Base-by-base conservation (phyloP, 2,797 vertebrate species). In the Taeniopygia guttata region DNA sequence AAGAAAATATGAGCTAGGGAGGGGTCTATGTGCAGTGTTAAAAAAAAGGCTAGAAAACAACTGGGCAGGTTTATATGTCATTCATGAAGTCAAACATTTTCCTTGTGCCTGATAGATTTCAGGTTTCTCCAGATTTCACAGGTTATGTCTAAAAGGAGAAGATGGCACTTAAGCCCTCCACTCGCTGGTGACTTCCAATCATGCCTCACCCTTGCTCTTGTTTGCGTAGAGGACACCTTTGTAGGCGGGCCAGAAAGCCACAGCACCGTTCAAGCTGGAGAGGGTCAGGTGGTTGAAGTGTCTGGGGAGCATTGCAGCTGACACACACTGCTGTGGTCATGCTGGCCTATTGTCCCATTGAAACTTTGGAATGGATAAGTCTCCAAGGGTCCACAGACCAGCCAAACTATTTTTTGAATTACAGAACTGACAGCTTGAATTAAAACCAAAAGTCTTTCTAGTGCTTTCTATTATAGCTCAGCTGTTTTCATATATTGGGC, bases 241-340 rank as follows among this genome's bases (percentile, higher is more conserved):
- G 9, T 8, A 34, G 19, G 25, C 16, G 62, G 75, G 30, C 10
- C 22, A 80, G 64, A 30, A 42, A 62, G 19, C 3, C 56, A 21
- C 29, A 40, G 38, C 4, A 54, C 14, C 11, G 32, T 66, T 55
- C 54, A 63, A 32, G 16, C 54, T 48, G n/a, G 6, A 6, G 5
- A 6, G 11, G 27, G 7, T 8, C 3, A 62, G 51, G 18, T 5
- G 9, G 23, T 43, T 30, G 3, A n/a, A 66, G 18, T 0, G 0
- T 14, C 16, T 1, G 2, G 29, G 22, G 23, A 55, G 6, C n/a
- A 15, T 7, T 73, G 59, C 22, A 82, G 67, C 18, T 21, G 11
- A 13, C 55, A 54, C 30, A 17, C 2, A 2, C 5, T 13, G 11
- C 15, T 38, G 29, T 6, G 16, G 11, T 27, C 60, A 43, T 51